Evolutionary conservation across 35 echinoderm and acorn worm species (phyloP).

Genomic region (Patiria miniata): DNA sequence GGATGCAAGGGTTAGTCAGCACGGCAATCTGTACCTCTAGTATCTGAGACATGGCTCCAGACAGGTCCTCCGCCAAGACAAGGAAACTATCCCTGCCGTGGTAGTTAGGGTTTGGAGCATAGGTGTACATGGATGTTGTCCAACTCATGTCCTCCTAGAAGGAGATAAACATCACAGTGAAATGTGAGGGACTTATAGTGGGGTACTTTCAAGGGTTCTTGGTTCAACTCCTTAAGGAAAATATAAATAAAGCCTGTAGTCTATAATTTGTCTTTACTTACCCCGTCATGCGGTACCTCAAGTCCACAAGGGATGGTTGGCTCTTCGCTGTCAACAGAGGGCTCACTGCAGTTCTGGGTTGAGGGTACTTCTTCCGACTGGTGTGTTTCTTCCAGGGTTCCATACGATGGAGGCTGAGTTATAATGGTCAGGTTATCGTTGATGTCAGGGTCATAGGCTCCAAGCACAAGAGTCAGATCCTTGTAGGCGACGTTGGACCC

Average conservation of each 20-base stretch:
- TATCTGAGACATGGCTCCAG: background rate
- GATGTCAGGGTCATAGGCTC: slow-evolving; percentile 27
- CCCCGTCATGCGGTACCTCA: background rate
- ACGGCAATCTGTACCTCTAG: slow-evolving; percentile 37
- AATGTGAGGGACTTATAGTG: no score
- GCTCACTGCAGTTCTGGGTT: background rate
- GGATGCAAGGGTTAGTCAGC: slow-evolving; percentile 10
- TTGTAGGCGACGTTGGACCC: slow-evolving; percentile 11
- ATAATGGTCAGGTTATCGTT: slow-evolving; percentile 1
- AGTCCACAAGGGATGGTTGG: background rate
- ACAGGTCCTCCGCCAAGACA: background rate
- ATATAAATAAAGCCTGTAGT: no score
- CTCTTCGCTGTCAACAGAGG: background rate
- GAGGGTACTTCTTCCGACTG: background rate
- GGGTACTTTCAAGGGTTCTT: no score
- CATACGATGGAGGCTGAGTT: background rate
- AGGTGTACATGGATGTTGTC: slow-evolving; percentile 2
- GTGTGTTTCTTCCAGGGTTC: background rate
- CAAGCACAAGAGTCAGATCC: background rate
- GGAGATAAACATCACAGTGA: no score
- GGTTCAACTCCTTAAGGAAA: no score
- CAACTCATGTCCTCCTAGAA: slow-evolving; percentile 9
- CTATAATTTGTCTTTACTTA: no score
- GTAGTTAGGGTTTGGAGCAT: background rate
- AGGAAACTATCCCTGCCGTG: slow-evolving; percentile 3